Evolutionary conservation across 1,140 invertebrate genomes (phyloP).

Genomic region (Berghia stephanieae): DNA sequence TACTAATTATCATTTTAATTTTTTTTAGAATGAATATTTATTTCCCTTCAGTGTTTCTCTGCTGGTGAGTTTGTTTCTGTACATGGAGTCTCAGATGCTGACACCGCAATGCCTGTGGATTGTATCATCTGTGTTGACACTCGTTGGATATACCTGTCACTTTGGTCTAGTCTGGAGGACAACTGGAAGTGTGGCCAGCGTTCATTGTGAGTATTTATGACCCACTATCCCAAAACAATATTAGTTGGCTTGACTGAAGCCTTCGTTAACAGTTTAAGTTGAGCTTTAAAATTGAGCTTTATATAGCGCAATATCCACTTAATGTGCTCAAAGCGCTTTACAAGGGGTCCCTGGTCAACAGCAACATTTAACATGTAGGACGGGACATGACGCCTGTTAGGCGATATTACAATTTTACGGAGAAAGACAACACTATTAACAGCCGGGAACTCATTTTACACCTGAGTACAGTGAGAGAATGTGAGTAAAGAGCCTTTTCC

Average conservation of each 20-base stretch:
- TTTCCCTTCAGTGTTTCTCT: conserved; percentile 14
- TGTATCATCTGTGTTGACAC: conserved; percentile 1
- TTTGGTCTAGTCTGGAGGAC: background rate
- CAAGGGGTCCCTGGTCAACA: no score
- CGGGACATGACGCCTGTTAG: no score
- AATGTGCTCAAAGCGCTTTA: background rate
- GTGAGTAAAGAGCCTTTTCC: no score
- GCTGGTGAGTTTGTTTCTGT: conserved; percentile 20
- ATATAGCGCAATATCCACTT: background rate
- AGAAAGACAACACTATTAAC: no score
- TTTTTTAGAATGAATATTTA: no score
- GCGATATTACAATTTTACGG: no score
- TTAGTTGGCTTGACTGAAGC: background rate
- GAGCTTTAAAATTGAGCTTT: background rate
- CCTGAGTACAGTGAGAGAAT: no score
- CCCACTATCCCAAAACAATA: background rate
- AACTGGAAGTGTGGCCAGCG: background rate
- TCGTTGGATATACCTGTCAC: conserved; percentile 17
- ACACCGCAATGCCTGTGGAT: conserved; percentile 23
- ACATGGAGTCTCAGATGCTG: conserved; percentile 15
- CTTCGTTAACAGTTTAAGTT: background rate
- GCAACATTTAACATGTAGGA: no score
- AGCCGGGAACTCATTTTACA: no score
- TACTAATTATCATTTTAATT: no score
- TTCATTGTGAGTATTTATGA: conserved; percentile 1